Percentiles rank a stretch among this genome's conserved stretches.
phyloP scores from a whole-genome alignment of 2,797 vertebrate genomes.

The Trachops cirrhosus region DNA sequence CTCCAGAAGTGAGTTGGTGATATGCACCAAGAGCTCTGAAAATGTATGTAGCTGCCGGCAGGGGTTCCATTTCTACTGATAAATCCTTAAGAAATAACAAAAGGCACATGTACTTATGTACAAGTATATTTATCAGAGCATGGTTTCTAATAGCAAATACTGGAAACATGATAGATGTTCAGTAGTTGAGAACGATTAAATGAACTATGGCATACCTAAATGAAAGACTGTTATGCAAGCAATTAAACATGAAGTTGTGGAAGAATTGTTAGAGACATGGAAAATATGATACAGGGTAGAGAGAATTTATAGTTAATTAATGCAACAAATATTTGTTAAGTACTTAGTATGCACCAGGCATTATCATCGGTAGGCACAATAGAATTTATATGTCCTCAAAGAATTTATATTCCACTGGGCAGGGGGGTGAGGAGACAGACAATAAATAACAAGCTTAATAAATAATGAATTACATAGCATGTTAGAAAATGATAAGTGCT shows the following conservation, averaged over 20 bases:
- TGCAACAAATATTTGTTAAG: background rate
- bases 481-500: background rate
- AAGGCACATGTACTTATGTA: background rate
- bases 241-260: background rate
- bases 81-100: background rate
- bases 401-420: background rate
- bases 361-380: background rate
- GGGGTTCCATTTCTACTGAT: background rate
- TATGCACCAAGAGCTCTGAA: background rate
- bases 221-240: background rate
- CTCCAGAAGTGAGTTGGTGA: slow-evolving; percentile 1
- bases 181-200: background rate
- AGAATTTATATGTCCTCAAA: background rate
- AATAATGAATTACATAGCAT: background rate
- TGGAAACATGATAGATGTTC: background rate
- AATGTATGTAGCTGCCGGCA: background rate
- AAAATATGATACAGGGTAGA: background rate
- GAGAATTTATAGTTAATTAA: background rate
- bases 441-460: background rate
- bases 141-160: background rate
- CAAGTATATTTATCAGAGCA: background rate
- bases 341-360: background rate
- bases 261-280: background rate
- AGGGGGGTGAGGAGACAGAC: background rate
- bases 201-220: background rate